Percentiles rank a stretch among this genome's conserved stretches.
These are phyloP conservation scores for Drosophila anomalata DNA, from an alignment of 2,888 invertebrate species.

Conservation along the genomic window DNA sequence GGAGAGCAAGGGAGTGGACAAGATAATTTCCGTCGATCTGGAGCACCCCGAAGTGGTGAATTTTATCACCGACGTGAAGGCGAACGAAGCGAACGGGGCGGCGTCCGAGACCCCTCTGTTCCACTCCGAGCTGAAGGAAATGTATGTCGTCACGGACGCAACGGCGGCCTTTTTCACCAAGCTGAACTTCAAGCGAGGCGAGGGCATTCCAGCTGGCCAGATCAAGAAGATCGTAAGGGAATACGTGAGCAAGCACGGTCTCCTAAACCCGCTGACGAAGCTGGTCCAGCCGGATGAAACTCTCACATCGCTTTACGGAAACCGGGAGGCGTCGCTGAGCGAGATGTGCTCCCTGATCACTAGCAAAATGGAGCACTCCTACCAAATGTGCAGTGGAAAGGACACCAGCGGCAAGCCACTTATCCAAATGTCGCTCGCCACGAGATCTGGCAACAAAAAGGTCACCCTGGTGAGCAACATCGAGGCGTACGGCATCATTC, in stretches of 20 bases:
- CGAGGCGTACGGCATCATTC: conserved; percentile 92
- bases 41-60: conserved; percentile 86
- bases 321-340: conserved; percentile 86
- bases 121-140: conserved; percentile 82
- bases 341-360: conserved; percentile 88
- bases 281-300: conserved; percentile 79
- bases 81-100: conserved; percentile 42
- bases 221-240: conserved; percentile 88
- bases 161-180: conserved; percentile 82
- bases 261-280: conserved; percentile 84
- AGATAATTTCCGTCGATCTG: conserved; percentile 87
- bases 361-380: conserved; percentile 86
- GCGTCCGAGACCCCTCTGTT: conserved; percentile 75
- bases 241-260: conserved; percentile 88
- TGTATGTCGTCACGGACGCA: conserved; percentile 81
- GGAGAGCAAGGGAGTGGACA: conserved; percentile 92
- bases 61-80: conserved; percentile 80
- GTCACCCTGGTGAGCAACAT: conserved; percentile 96
- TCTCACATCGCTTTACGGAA: conserved; percentile 73
- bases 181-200: conserved; percentile 85
- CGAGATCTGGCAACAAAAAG: conserved; percentile 94
- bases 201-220: conserved; percentile 86
- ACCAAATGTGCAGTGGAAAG: conserved; percentile 83
- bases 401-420: conserved; percentile 88
- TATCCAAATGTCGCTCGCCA: conserved; percentile 90